These are phyloP conservation scores for Pollenia angustigena DNA, from an alignment of 2,888 invertebrate genomes.

Conservation along the genomic window DNA sequence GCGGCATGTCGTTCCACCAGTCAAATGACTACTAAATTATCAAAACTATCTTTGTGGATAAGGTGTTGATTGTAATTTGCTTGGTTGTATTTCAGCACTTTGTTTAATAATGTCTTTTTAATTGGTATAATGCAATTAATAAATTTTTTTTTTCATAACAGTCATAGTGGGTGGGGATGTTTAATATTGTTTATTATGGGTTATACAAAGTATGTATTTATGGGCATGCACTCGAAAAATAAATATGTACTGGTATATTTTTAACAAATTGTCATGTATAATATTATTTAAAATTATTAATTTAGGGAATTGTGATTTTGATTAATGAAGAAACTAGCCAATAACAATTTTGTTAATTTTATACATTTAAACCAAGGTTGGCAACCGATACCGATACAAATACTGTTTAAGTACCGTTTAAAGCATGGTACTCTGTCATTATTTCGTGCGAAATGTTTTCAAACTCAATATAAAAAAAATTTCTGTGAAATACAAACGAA, in stretches of 20 bases:
- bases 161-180: neutral
- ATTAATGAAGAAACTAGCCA: neutral
- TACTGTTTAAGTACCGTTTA: too few relatives aligned
- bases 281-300: neutral
- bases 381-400: too few relatives aligned
- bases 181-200: neutral
- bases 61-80: slow-evolving; percentile 1
- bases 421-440: too few relatives aligned
- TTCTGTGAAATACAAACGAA: too few relatives aligned
- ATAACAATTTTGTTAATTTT: neutral
- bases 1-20: slow-evolving; percentile 41
- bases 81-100: slow-evolving; percentile 9
- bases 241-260: neutral
- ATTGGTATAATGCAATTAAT: slow-evolving; percentile 60
- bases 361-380: too few relatives aligned
- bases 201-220: neutral
- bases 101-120: slow-evolving; percentile 59
- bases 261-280: neutral
- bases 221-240: neutral
- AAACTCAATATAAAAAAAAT: too few relatives aligned
- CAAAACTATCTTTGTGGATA: neutral
- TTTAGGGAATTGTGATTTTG: neutral
- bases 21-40: slow-evolving; percentile 5
- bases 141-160: neutral
- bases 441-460: too few relatives aligned